Percentiles rank a stretch among this genome's conserved stretches.
Conservation (phyloP, 2,888 invertebrate species). For the Meiosimyza platycephala region DNA sequence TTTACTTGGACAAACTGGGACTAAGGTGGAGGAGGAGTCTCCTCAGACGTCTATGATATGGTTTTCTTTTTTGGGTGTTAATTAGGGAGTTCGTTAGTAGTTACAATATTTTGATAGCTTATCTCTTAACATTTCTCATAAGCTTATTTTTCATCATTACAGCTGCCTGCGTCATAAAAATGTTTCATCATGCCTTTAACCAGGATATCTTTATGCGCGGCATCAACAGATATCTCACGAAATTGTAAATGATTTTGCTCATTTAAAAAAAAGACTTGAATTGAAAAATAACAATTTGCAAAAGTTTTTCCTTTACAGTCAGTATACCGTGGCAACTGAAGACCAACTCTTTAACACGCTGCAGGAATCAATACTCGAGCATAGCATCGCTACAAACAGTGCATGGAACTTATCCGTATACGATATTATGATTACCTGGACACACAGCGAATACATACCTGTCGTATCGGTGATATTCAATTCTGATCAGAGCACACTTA, state of each 20-base stretch:
- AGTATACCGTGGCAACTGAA: constrained; percentile 62
- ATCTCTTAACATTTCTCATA: no score
- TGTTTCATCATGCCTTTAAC: constrained; percentile 65
- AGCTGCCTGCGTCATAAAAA: constrained; percentile 61
- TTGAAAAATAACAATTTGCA: constrained; percentile 58
- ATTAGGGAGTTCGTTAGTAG: no score
- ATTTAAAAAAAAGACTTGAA: constrained; percentile 39
- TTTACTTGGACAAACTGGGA: no score
- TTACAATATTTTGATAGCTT: no score
- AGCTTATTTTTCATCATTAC: background rate
- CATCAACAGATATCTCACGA: constrained; percentile 53
- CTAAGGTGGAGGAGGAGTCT: no score
- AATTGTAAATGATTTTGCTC: constrained; percentile 59
- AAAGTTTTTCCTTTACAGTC: constrained; percentile 59
- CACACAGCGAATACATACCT: constrained; percentile 73
- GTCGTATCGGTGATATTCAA: constrained; percentile 69
- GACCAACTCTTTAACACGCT: constrained; percentile 57
- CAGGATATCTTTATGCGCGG: constrained; percentile 58
- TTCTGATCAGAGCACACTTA: constrained; percentile 68
- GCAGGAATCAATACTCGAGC: constrained; percentile 55
- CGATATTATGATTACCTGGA: constrained; percentile 73
- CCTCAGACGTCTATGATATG: no score
- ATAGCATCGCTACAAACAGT: constrained; percentile 37
- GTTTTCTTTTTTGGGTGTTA: no score
- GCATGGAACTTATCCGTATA: constrained; percentile 63